phyloP scores from a whole-genome alignment of 2,888 invertebrate species.

The Hirtodrosophila duncani region DNA sequence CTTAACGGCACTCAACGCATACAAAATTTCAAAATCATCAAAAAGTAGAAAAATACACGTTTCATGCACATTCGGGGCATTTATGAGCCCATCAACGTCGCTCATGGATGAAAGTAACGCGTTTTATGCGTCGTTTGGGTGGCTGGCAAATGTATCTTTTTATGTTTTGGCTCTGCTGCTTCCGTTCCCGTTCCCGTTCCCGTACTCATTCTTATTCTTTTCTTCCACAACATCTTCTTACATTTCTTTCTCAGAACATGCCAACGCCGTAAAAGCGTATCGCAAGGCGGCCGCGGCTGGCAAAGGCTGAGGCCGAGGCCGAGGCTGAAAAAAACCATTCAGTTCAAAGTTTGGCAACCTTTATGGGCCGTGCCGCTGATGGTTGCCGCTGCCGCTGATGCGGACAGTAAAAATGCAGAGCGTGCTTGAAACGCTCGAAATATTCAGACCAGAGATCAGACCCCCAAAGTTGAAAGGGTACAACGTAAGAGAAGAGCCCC shows the following conservation, averaged over 20 bases:
- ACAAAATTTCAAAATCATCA: conserved; percentile 74
- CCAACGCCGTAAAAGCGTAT: conserved; percentile 59
- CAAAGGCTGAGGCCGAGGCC: conserved; percentile 15
- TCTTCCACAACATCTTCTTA: conserved; percentile 31
- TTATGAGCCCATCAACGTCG: conserved; percentile 75
- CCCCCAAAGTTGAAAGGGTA: not conserved
- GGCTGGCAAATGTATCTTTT: conserved; percentile 70
- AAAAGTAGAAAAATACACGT: conserved; percentile 74
- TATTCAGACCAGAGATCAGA: conserved; percentile 1
- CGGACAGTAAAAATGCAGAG: conserved; percentile 61
- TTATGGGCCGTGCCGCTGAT: conserved; percentile 59
- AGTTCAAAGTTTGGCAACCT: conserved; percentile 74
- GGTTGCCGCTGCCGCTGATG: conserved; percentile 20
- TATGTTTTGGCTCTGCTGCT: conserved; percentile 47
- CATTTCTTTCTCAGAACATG: conserved; percentile 48
- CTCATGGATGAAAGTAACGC: conserved; percentile 74
- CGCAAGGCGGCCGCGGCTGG: conserved; percentile 1
- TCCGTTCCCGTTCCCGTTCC: conserved; percentile 1
- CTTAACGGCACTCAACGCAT: conserved; percentile 73
- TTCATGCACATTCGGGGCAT: conserved; percentile 74
- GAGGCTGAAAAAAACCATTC: conserved; percentile 73
- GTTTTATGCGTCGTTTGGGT: conserved; percentile 73
- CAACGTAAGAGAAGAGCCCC: too few relatives aligned
- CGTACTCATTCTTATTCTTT: too few relatives aligned
- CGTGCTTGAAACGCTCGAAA: conserved; percentile 11